phyloP scores from a whole-genome alignment of 2,113 vertebrate genomes.

The Sclerurus mexicanus region DNA sequence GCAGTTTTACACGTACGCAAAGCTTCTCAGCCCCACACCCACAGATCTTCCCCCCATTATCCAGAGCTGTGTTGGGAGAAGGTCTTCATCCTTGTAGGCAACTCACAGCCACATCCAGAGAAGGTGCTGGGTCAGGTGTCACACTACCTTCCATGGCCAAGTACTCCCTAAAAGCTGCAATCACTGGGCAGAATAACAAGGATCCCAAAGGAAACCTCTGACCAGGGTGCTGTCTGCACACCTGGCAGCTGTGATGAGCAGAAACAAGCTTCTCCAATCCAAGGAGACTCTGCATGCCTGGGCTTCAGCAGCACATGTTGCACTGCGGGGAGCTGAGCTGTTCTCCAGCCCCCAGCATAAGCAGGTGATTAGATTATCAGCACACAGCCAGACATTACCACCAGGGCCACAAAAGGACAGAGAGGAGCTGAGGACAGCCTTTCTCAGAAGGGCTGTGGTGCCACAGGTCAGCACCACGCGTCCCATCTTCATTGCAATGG shows the following conservation, averaged over 20 bases:
- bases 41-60: neutral
- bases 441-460: neutral
- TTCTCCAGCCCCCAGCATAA: neutral
- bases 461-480: fast-evolving
- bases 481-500: neutral
- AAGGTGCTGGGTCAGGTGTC: neutral
- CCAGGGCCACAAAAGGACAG: neutral
- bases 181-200: neutral
- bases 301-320: neutral
- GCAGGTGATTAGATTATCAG: constrained; percentile 43
- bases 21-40: neutral
- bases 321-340: neutral
- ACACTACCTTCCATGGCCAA: neutral
- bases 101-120: neutral
- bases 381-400: neutral
- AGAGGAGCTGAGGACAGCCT: neutral
- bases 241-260: neutral
- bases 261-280: neutral
- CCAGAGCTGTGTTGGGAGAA: neutral
- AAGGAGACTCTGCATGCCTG: fast-evolving
- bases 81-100: neutral
- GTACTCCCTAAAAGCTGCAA: neutral
- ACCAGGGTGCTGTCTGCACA: neutral
- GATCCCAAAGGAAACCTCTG: neutral
- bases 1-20: neutral